Conservation (phyloP, 35 echinoderm and acorn worm genomes). For the Patiria miniata region DNA sequence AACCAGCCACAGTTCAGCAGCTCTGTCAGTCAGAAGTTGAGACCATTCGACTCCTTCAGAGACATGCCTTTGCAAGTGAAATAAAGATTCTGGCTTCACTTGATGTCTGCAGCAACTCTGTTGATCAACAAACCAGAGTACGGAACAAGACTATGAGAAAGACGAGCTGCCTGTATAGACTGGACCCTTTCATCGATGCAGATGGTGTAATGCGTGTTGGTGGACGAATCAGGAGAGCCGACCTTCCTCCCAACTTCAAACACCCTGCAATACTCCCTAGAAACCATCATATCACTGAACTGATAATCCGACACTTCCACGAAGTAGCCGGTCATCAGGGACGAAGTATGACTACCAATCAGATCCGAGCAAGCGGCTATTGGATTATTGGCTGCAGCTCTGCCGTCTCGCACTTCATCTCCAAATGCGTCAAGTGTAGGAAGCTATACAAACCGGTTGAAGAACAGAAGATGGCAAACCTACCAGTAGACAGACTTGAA, state of each 20-base stretch:
- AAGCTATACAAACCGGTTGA: constrained; percentile 34
- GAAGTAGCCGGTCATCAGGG: constrained; percentile 55
- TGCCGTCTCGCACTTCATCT: constrained; percentile 55
- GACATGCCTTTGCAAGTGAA: constrained; percentile 5
- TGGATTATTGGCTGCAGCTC: constrained; percentile 70
- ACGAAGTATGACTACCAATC: constrained; percentile 59
- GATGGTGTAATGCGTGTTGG: constrained; percentile 71
- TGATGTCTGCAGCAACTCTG: neutral
- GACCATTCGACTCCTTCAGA: constrained; percentile 13
- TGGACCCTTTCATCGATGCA: constrained; percentile 75
- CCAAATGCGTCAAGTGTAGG: constrained; percentile 38
- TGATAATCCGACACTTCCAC: constrained; percentile 73
- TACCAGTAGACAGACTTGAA: constrained; percentile 67
- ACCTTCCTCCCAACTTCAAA: constrained; percentile 28
- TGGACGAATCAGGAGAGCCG: constrained; percentile 51
- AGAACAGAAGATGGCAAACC: constrained; percentile 75
- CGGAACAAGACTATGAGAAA: constrained; percentile 38
- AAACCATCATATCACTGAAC: constrained; percentile 63
- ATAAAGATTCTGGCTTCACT: neutral
- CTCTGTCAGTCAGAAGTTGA: constrained; percentile 22
- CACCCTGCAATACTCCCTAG: constrained; percentile 62
- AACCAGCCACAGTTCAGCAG: neutral
- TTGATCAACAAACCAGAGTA: neutral
- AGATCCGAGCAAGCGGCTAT: constrained; percentile 52
- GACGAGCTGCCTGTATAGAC: constrained; percentile 55